These are phyloP conservation scores for Drosophila ironensis DNA, from an alignment of 1,140 invertebrate species.

Conservation along the genomic window DNA sequence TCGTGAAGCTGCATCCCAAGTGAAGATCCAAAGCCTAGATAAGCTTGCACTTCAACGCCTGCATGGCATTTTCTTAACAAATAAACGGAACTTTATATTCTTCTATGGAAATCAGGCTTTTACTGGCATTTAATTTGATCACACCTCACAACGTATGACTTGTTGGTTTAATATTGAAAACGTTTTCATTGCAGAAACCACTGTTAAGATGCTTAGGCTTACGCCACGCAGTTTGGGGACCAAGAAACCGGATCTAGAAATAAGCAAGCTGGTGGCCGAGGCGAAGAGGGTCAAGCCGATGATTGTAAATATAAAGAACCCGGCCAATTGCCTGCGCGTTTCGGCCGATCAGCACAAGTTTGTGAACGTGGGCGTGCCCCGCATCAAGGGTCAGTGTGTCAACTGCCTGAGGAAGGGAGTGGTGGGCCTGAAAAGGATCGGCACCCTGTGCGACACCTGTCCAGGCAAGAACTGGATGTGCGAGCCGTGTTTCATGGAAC, in stretches of 20 bases:
- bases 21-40: too few species aligned
- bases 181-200: too few species aligned
- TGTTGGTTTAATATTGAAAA: too few species aligned
- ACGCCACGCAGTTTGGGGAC: too few species aligned
- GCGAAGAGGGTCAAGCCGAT: not conserved
- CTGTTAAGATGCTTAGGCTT: too few species aligned
- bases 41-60: too few species aligned
- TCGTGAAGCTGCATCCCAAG: too few species aligned
- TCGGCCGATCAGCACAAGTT: constrained; percentile 49
- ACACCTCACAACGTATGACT: too few species aligned
- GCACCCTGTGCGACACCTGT: constrained; percentile 61
- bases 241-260: not conserved
- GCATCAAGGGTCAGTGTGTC: constrained; percentile 55
- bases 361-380: constrained; percentile 49
- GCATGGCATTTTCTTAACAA: too few species aligned
- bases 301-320: not conserved
- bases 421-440: constrained; percentile 27
- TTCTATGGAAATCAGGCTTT: too few species aligned
- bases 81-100: too few species aligned
- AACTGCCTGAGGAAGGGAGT: constrained; percentile 47
- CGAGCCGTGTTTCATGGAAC: constrained; percentile 12
- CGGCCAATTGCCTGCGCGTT: constrained; percentile 6
- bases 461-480: constrained; percentile 70
- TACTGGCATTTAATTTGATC: too few species aligned
- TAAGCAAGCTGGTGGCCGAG: not conserved